Evolutionary conservation across 1,140 invertebrate species (phyloP).

Genomic region (Mylabris phalerata): DNA sequence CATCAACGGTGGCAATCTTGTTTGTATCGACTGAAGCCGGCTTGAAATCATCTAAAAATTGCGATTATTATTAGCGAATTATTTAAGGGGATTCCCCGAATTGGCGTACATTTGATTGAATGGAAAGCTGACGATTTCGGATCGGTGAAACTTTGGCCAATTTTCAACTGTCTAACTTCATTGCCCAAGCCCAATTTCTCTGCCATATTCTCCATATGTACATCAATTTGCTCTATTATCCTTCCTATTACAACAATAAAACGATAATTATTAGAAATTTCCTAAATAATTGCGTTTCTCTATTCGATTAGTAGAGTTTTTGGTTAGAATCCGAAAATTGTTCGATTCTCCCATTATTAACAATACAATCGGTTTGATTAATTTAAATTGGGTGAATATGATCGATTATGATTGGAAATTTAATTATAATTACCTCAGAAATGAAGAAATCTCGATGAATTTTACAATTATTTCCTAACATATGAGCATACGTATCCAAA

Average conservation of each 20-base stretch:
- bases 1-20: slow-evolving; percentile 82
- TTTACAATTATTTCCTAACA: slow-evolving; percentile 24
- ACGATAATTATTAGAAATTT: not conserved
- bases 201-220: slow-evolving; percentile 48
- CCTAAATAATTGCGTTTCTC: not conserved
- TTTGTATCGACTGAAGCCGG: slow-evolving; percentile 90
- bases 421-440: not conserved
- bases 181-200: slow-evolving; percentile 68
- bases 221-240: too few species aligned
- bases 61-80: not conserved
- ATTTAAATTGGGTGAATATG: too few species aligned
- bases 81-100: not conserved
- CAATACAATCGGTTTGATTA: too few species aligned
- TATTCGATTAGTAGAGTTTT: not conserved
- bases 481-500: slow-evolving; percentile 39
- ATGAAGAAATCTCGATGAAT: slow-evolving; percentile 6
- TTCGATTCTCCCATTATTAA: too few species aligned
- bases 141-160: slow-evolving; percentile 73
- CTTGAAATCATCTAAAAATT: slow-evolving; percentile 88
- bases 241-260: too few species aligned
- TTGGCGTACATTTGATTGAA: slow-evolving; percentile 76
- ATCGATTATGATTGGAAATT: too few species aligned
- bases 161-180: slow-evolving; percentile 72
- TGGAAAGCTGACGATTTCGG: slow-evolving; percentile 70
- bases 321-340: slow-evolving; percentile 3